Evolutionary conservation across 2,888 invertebrate genomes (phyloP), one percentile per base, ranked within the genome.

Genomic region (Creontiades dilutus): DNA sequence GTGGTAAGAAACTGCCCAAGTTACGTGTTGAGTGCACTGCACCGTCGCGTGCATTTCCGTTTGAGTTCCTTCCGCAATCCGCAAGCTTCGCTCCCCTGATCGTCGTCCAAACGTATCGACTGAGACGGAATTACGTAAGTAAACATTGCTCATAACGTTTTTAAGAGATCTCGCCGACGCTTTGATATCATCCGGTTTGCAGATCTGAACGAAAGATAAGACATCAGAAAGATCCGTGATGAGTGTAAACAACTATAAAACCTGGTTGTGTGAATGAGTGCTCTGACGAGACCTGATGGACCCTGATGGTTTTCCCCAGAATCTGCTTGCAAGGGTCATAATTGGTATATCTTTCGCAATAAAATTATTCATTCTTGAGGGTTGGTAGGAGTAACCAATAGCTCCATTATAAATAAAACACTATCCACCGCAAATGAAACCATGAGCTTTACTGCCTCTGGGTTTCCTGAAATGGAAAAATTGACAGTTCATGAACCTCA

Each of bases 31-130:
- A 23, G 23, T 23, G n/a, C 68, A 68, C 19, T 23, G 68, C 68
- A 68, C 68, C 68, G 68, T 68, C 68, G 68, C 68, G 68, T 68
- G 68, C 68, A 68, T 68, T 68, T 68, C 68, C 68, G 68, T 68
- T 68, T 19, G 19, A 23, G 27, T 19, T 23, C 9, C 68, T 68
- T 68, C 68, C 68, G 68, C 68, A 68, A 68, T 68, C 68, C 68
- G n/a, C 27, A 7, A 12, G 19, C 23, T 27, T 19, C n/a, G 12
- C 9, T 57, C 57, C n/a, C 57, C 57, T 57, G n/a, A 57, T 57
- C 68, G 23, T 68, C 68, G n/a, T 61, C 68, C 68, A 68, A 68
- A 68, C 68, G 68, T 68, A 68, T 68, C 68, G 68, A 13, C 14
- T 5, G 57, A 37, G 37, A 7, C 37, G 9, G 23, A 68, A 68